Evolutionary conservation across 2,113 vertebrate species (phyloP).

Genomic region (Pelecanoides urinatrix): DNA sequence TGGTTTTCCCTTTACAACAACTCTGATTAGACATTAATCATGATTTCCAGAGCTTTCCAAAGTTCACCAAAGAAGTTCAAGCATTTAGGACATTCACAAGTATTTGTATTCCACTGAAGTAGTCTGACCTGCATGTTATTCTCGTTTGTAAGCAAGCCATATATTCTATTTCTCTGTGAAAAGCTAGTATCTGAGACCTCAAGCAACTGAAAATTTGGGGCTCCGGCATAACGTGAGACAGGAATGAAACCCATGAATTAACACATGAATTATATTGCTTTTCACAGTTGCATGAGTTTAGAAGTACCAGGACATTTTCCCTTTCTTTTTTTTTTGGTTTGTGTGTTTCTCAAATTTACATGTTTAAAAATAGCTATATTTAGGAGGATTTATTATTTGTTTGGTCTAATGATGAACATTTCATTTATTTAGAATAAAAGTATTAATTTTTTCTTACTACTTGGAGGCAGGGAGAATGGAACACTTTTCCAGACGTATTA

Average conservation of each 20-base stretch:
- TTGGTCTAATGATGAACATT: not conserved
- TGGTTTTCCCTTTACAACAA: not conserved
- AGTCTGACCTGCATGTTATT: not conserved
- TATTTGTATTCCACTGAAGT: not conserved
- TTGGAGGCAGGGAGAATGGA: not conserved
- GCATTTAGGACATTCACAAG: constrained; percentile 18
- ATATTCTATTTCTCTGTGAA: not conserved
- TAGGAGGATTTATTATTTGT: not conserved
- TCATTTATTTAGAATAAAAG: not conserved
- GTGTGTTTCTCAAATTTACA: not conserved
- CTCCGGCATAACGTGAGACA: not conserved
- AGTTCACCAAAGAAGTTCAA: constrained; percentile 65
- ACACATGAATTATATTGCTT: not conserved
- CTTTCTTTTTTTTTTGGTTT: not conserved
- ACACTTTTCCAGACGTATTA: not conserved
- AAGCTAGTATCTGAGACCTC: not conserved
- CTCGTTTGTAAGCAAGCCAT: not conserved
- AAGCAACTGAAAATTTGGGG: not conserved
- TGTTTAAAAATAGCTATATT: not conserved
- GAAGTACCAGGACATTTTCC: not conserved
- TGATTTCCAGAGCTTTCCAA: constrained; percentile 57
- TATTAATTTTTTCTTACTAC: not conserved
- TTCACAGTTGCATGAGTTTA: not conserved
- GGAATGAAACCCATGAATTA: not conserved
- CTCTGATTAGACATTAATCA: constrained; percentile 65